Evolutionary conservation across 1,140 invertebrate genomes (phyloP), one percentile per base, ranked within the genome.

Genomic region (Cyclina sinensis): DNA sequence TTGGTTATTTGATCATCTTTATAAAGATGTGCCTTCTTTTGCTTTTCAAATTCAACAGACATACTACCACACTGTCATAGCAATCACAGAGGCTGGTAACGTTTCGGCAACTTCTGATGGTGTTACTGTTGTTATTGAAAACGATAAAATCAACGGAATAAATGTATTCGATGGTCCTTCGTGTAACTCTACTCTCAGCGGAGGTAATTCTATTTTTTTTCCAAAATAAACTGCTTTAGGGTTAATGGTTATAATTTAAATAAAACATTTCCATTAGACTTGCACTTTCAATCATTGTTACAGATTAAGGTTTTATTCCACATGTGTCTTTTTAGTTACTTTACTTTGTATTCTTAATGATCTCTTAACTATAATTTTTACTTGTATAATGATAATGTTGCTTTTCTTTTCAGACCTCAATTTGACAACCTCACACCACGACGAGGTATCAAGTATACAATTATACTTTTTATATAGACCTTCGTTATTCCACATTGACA

Each of bases 71-170:
- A 35, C 24, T 24, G 57, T 86, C 0, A 86, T 51, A 7, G 84
- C 84, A 4, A 16, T 27, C 30, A 86, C 70, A 46, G 35, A 46
- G 11, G 79, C 68, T 0, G 86, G 68, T 4, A 82, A 79, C 51
- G 43, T 83, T 14, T 27, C 79, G 0, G 79, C 57, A 5, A 46
- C 35, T 18, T 89, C 87, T 46, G 87, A 89, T 83, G 87, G 87
- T 32, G 79, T 89, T 16, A 89, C 80, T 21, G 57, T 89, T 35
- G 68, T 89, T 7, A 32, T 35, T n/a, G 74, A 54, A 7, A 48
- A 27, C 35, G 74, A 54, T 21, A 16, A 35, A 51, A 35, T 78
- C 35, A 14, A 54, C 3, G 43, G 74, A 51, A 51, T 78, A 18
- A 7, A 30, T 9, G 30, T 78, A 11, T 54, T 51, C 35, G 74